Conservation (phyloP, 2,888 invertebrate species). For the Gymnoscelis rufifasciata region DNA sequence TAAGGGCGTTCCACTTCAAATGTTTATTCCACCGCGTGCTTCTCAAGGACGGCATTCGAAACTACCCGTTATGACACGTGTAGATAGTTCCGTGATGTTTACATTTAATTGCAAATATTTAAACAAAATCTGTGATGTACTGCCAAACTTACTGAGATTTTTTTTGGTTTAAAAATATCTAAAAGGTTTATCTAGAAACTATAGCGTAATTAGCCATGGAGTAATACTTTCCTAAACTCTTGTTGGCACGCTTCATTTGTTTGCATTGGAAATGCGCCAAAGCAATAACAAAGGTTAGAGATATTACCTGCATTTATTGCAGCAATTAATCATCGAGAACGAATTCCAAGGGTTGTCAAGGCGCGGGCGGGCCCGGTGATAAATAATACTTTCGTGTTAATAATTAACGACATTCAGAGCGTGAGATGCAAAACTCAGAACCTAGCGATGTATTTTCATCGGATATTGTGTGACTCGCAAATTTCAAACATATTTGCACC, state of each 20-base stretch:
- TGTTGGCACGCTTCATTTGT: conserved; percentile 33
- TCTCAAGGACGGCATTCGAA: no score
- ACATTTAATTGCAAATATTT: no score
- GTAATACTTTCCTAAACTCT: conserved; percentile 34
- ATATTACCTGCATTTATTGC: conserved; percentile 31
- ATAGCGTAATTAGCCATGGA: conserved; percentile 22
- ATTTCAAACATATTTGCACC: no score
- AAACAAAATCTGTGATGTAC: no score
- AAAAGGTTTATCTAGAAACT: no score
- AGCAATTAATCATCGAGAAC: conserved; percentile 32
- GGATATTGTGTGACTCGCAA: no score
- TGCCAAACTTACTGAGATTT: no score
- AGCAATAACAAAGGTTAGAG: conserved; percentile 29
- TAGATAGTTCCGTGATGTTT: no score
- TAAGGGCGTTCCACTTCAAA: no score
- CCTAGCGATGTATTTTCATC: neutral
- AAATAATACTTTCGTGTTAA: neutral
- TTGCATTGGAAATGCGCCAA: conserved; percentile 33
- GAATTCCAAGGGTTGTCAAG: conserved; percentile 17
- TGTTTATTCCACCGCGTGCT: no score
- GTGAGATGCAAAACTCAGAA: neutral
- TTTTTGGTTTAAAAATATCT: no score
- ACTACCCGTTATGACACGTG: no score
- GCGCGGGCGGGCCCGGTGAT: conserved; percentile 1
- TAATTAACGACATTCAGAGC: neutral